phyloP scores from a whole-genome alignment of 2,888 invertebrate genomes.

The Cheiracanthium punctorium region DNA sequence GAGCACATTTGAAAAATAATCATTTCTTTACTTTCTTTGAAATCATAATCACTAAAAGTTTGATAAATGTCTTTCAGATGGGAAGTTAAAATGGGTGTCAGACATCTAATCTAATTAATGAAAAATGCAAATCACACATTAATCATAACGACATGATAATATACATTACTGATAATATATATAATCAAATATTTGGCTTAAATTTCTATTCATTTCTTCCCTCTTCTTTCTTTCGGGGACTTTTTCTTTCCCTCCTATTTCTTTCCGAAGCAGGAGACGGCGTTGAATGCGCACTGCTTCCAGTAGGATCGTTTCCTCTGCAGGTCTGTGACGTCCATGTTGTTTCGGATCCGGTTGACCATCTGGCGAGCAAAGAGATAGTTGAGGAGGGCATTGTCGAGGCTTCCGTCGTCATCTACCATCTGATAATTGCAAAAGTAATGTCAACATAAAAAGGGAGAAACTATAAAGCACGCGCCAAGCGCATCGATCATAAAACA shows the following conservation, averaged over 20 bases:
- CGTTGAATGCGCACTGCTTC: constrained; percentile 80
- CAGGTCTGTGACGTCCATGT: constrained; percentile 78
- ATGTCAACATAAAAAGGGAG: too few species aligned
- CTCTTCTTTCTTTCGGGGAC: not conserved
- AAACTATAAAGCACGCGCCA: too few species aligned
- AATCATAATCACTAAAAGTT: not conserved
- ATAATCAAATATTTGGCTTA: not conserved
- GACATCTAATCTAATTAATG: not conserved
- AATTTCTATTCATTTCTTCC: not conserved
- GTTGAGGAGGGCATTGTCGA: constrained; percentile 78
- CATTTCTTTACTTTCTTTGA: too few species aligned
- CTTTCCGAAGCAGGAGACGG: constrained; percentile 80
- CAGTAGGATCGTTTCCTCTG: constrained; percentile 79
- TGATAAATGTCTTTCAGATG: not conserved
- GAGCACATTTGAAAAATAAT: too few species aligned
- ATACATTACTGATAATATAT: not conserved
- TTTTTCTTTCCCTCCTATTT: constrained; percentile 27
- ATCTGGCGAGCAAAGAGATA: constrained; percentile 79
- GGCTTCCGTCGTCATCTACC: constrained; percentile 74
- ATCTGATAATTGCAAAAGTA: constrained; percentile 57
- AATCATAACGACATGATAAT: not conserved
- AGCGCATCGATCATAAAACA: too few species aligned
- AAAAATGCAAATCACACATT: not conserved
- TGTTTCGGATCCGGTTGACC: constrained; percentile 79
- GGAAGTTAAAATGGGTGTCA: not conserved